These are phyloP conservation scores for Amblyopsis hoosieri DNA, from an alignment of 2,797 vertebrate genomes.

Conservation along the genomic window DNA sequence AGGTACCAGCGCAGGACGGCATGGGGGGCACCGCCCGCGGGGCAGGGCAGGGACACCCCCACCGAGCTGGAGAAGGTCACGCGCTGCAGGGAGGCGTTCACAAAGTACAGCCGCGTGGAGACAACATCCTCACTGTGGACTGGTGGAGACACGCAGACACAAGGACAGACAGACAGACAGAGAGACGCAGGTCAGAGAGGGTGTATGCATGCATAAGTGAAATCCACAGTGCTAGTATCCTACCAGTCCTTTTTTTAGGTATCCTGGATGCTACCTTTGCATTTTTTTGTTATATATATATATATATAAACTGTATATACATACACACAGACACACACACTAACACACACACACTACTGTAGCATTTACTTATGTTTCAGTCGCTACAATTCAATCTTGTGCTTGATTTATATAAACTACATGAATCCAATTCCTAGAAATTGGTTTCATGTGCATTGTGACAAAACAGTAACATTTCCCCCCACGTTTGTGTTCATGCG, in stretches of 20 bases:
- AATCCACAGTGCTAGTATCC: no score
- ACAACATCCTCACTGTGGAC: slow-evolving; percentile 93
- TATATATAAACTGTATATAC: no score
- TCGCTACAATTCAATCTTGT: no score
- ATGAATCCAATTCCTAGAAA: no score
- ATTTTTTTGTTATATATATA: no score
- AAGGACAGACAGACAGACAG: slow-evolving; percentile 27
- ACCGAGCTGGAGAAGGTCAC: slow-evolving; percentile 99
- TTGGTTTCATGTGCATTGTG: no score
- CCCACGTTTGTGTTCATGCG: slow-evolving; percentile 9
- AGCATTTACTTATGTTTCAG: no score
- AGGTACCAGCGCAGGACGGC: slow-evolving; percentile 98
- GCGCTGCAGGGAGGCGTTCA: slow-evolving; percentile 98
- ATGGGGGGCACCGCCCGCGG: slow-evolving; percentile 94
- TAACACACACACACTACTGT: slow-evolving; percentile 1
- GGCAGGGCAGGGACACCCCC: slow-evolving; percentile 99
- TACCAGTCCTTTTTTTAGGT: no score
- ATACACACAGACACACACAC: slow-evolving; percentile 3
- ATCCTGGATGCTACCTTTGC: no score
- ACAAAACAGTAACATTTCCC: slow-evolving; percentile 5
- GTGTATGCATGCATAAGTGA: neutral
- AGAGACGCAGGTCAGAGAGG: slow-evolving; percentile 12
- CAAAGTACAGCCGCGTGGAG: slow-evolving; percentile 98
- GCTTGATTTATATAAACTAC: no score
- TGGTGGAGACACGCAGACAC: slow-evolving; percentile 64